A percentile compares a stretch with the other conserved stretches of the same genome.
phyloP scores from a whole-genome alignment of 2,113 vertebrate genomes.

The Indicator indicator region DNA sequence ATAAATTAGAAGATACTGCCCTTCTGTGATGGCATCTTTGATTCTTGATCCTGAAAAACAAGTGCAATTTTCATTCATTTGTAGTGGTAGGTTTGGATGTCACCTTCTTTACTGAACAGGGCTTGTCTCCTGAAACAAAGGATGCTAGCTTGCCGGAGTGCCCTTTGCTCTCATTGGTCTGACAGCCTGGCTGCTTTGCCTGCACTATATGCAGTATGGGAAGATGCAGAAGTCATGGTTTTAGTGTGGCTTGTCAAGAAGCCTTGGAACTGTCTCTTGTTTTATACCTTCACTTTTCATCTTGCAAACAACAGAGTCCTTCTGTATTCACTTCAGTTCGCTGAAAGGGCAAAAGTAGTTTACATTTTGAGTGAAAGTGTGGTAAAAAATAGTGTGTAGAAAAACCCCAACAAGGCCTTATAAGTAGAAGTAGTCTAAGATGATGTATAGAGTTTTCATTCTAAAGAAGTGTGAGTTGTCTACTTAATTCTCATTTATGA shows the following conservation, averaged over 20 bases:
- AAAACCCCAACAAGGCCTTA: background rate
- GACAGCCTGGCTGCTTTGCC: constrained; percentile 7
- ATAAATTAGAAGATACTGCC: background rate
- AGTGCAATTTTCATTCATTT: constrained; percentile 19
- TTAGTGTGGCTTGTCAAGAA: constrained; percentile 6
- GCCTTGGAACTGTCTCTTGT: background rate
- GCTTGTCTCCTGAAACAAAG: constrained; percentile 12
- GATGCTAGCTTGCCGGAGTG: background rate
- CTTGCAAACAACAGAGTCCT: background rate
- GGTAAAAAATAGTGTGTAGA: background rate
- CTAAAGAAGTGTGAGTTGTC: background rate
- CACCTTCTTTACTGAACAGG: background rate
- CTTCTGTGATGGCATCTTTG: constrained; percentile 15
- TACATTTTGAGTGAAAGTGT: background rate
- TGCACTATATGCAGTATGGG: background rate
- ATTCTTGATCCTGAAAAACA: constrained; percentile 4
- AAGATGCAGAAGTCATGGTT: constrained; percentile 3
- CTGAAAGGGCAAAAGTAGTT: background rate
- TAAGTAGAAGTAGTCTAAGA: background rate
- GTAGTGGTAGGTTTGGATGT: background rate
- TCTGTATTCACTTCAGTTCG: background rate
- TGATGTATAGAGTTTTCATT: background rate
- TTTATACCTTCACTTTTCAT: background rate
- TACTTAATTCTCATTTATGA: background rate
- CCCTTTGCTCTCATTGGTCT: background rate